Percentiles rank a stretch among this genome's conserved stretches.
phyloP scores from a whole-genome alignment of 1,140 invertebrate species.

The Drosophila ironensis region DNA sequence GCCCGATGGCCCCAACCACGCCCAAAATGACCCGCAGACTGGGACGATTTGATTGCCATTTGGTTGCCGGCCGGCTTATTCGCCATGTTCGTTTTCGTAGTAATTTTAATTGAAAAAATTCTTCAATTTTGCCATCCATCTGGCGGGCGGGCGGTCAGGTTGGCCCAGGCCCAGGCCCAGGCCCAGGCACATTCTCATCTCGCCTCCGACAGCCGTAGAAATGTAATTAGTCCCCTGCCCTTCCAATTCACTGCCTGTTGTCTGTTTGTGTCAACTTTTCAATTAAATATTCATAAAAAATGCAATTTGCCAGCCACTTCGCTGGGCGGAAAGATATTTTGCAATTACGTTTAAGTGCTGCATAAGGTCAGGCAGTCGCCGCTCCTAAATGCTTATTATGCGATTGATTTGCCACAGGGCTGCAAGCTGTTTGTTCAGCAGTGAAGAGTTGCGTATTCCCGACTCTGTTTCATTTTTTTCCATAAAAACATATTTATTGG shows the following conservation, averaged over 20 bases:
- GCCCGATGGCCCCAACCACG: conserved; percentile 12
- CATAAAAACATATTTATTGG: no score
- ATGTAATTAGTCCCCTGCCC: conserved; percentile 60
- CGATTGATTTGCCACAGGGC: conserved; percentile 27
- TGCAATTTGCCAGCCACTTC: conserved; percentile 66
- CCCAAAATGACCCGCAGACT: conserved; percentile 9
- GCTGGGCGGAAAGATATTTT: conserved; percentile 51
- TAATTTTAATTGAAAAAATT: conserved; percentile 80
- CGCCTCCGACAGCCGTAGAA: conserved; percentile 53
- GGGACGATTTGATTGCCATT: conserved; percentile 63
- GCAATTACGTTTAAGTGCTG: conserved; percentile 70
- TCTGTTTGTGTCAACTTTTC: conserved; percentile 72
- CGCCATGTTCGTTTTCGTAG: conserved; percentile 23
- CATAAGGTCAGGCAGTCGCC: conserved; percentile 44
- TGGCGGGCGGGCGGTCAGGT: conserved; percentile 28
- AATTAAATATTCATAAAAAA: conserved; percentile 73
- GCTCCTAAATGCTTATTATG: conserved; percentile 52
- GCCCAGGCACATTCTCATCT: conserved; percentile 14
- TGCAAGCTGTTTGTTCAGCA: neutral
- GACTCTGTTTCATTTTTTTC: no score
- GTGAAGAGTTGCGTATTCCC: no score
- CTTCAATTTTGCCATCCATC: conserved; percentile 76
- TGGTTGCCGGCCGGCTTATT: conserved; percentile 37
- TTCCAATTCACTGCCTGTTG: conserved; percentile 3
- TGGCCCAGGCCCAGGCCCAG: neutral